Base-by-base conservation (phyloP, 1,140 invertebrate species). In the Drosophila nebulosa region DNA sequence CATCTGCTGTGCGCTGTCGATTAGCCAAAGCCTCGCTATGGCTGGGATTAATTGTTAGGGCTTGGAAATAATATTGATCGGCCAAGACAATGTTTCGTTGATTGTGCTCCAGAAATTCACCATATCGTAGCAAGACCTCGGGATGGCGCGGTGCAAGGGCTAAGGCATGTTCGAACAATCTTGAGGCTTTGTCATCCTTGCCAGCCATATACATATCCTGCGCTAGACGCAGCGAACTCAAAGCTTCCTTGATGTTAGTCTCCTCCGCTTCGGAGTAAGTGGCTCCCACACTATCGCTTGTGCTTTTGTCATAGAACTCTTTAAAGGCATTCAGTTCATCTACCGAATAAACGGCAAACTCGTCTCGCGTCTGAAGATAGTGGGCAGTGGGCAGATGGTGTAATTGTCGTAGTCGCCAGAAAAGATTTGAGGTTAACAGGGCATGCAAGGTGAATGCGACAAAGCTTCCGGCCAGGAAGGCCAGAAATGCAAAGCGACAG, bases 61-160 rank as follows among this genome's bases (percentile, higher is more conserved):
- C 98, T 64, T 93, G 92, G 74, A 94, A 94, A 91, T 98, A 99
- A 72, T 97, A 93, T 81, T 97, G 96, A 93, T 99, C 97, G 3
- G 98, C 98, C 90, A 94, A 94, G 1, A 99, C 94, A 21, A 99
- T 92, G 92, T 99, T 97, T 27, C 97, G 94, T 74, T 96, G 94
- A 14, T 95, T 95, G 60, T 96, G 94, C 92, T 99, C 98, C 22
- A 99, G 91, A 92, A 98, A 98, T 92, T 99, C 97, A 24, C 98
- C 98, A 92, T 98, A 99, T 74, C 96, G 94, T 78, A 97, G 97
- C 9, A 99, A 92, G 52, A 99, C 95, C 80, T 99, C 97, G 1
- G 98, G 96, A 93, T 99, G 97, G 73, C 95, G 94, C 0, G 98
- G 98, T 14, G 97, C 96, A 21, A 99, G 92, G 0, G 97, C 96